These are phyloP conservation scores for Trichonephila clavipes DNA, from an alignment of 1,140 invertebrate species.

Conservation along the genomic window DNA sequence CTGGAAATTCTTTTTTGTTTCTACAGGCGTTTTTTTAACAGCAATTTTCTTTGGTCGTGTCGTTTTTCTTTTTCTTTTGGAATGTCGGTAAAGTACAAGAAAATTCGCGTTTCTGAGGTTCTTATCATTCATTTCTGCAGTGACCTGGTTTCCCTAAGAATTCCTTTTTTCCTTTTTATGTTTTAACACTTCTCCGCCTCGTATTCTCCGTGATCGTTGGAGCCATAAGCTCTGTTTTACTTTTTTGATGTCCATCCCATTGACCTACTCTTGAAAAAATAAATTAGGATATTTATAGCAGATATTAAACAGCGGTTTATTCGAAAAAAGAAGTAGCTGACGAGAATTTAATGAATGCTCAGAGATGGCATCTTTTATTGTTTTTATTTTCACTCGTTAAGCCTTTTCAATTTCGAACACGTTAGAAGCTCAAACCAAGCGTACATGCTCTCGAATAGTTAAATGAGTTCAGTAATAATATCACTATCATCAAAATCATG, in stretches of 20 bases:
- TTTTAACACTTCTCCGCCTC: neutral
- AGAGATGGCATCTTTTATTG: neutral
- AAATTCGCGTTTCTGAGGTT: neutral
- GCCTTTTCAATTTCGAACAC: neutral
- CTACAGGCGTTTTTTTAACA: too few species aligned
- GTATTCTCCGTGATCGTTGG: conserved; percentile 49
- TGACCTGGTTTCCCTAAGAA: conserved; percentile 39
- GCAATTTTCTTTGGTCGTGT: neutral
- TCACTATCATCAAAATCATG: neutral
- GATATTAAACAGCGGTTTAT: neutral
- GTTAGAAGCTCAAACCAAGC: neutral
- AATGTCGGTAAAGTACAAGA: neutral
- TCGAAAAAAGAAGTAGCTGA: neutral
- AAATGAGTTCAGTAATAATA: neutral
- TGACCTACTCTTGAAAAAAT: conserved; percentile 42
- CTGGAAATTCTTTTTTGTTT: neutral
- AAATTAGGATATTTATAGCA: conserved; percentile 51
- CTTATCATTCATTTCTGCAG: neutral
- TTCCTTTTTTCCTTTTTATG: conserved; percentile 5
- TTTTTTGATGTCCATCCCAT: conserved; percentile 33
- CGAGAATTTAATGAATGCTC: neutral
- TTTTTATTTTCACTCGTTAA: neutral
- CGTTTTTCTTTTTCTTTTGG: neutral
- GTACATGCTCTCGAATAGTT: neutral
- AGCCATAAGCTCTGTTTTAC: conserved; percentile 51